These are phyloP conservation scores for Actenoides hombroni DNA, from an alignment of 2,113 vertebrate genomes.

Conservation along the genomic window DNA sequence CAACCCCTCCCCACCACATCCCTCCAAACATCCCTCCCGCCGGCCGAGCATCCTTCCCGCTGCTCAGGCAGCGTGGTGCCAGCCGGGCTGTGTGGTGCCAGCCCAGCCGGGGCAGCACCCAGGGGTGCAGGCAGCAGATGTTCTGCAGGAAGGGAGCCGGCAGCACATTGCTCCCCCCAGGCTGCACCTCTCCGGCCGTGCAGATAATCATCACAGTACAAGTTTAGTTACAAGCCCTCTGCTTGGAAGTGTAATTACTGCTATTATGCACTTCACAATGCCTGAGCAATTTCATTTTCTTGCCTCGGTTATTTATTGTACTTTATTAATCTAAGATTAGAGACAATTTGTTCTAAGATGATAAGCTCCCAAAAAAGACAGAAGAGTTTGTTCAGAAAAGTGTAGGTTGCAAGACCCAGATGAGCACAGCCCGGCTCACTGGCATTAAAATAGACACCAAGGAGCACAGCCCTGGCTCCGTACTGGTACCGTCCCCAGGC, in stretches of 20 bases:
- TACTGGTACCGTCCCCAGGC: background rate
- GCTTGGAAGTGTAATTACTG: conserved; percentile 3
- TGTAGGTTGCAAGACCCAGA: background rate
- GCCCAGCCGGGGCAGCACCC: background rate
- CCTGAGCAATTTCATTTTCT: conserved; percentile 17
- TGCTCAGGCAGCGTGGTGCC: background rate
- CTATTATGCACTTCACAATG: conserved; percentile 26
- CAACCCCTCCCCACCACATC: background rate
- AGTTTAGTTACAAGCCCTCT: background rate
- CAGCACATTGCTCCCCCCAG: rapidly evolving
- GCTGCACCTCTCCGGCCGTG: background rate
- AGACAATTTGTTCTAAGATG: conserved; percentile 8
- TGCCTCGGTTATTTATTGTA: background rate
- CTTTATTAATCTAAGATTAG: conserved; percentile 47
- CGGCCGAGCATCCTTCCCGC: rapidly evolving
- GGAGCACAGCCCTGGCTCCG: background rate
- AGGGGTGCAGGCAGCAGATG: background rate
- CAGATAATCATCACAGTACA: background rate
- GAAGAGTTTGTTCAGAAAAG: background rate
- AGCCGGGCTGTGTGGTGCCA: background rate
- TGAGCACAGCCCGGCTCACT: background rate
- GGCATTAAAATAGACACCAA: background rate
- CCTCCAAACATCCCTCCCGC: background rate
- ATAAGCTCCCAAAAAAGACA: conserved; percentile 3
- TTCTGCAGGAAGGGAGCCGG: background rate